Conservation (phyloP, 2,888 invertebrate species). For the Tethea ocularis region DNA sequence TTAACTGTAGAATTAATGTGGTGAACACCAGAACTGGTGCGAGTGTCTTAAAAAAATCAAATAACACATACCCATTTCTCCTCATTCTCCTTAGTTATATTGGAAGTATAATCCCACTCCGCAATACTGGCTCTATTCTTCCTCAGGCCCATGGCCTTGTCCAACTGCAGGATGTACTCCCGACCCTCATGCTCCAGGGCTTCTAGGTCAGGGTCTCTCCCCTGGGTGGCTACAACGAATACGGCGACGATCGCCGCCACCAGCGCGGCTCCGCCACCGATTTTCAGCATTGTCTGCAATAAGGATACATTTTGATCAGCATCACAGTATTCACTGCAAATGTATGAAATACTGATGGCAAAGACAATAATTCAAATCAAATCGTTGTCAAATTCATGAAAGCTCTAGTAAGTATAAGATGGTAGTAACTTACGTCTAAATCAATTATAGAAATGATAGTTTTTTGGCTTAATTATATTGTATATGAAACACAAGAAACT, state of each 20-base stretch:
- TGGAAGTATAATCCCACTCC: conserved; percentile 90
- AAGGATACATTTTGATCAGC: background rate
- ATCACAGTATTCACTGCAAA: background rate
- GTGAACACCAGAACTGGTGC: background rate
- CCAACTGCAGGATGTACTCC: conserved; percentile 85
- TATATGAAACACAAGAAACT: background rate
- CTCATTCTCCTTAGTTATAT: conserved; percentile 88
- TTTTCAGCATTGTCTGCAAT: conserved; percentile 76
- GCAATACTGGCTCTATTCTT: conserved; percentile 85
- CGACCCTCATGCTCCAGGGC: conserved; percentile 83
- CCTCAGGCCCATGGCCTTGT: conserved; percentile 83
- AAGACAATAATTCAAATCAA: too few species aligned
- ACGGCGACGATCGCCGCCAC: conserved; percentile 77
- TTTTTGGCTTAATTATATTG: background rate
- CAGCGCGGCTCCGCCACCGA: conserved; percentile 73
- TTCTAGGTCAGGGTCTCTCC: conserved; percentile 79
- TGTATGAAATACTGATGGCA: too few species aligned
- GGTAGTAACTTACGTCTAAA: background rate
- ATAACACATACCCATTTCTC: conserved; percentile 61
- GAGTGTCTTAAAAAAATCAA: background rate
- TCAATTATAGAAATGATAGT: background rate
- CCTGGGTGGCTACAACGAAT: conserved; percentile 78
- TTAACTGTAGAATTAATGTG: too few species aligned
- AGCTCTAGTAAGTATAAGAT: too few species aligned
- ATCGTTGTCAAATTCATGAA: too few species aligned